phyloP scores from a whole-genome alignment of 2,113 vertebrate species.

The Speoplatyrhinus poulsoni region DNA sequence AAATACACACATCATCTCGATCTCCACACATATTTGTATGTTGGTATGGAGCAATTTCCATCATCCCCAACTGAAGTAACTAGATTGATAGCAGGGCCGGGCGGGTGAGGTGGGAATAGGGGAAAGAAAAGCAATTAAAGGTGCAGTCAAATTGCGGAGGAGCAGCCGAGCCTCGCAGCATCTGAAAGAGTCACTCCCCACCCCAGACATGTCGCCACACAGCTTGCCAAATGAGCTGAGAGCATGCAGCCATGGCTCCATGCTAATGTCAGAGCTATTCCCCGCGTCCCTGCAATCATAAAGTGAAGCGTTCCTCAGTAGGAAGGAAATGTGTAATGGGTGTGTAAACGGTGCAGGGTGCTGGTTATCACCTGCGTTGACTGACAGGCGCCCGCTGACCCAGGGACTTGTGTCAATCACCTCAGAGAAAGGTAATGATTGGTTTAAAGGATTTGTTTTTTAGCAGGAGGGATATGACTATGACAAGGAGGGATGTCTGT shows the following conservation, averaged over 20 bases:
- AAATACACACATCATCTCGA: background rate
- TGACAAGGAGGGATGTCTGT: no score
- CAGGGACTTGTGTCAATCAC: background rate
- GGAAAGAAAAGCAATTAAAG: constrained; percentile 72
- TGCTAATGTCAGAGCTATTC: constrained; percentile 18
- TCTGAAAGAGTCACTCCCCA: constrained; percentile 48
- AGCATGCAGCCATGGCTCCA: constrained; percentile 22
- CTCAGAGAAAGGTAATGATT: background rate
- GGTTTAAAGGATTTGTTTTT: background rate
- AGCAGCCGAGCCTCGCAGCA: constrained; percentile 38
- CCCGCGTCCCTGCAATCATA: no score
- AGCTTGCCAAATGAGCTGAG: constrained; percentile 20
- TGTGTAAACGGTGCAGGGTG: background rate
- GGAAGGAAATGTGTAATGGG: background rate
- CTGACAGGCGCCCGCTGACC: background rate
- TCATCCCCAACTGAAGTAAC: constrained; percentile 34
- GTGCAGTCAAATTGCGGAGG: constrained; percentile 50
- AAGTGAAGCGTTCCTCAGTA: no score
- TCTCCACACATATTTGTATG: constrained; percentile 55
- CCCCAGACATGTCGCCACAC: constrained; percentile 26
- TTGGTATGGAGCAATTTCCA: constrained; percentile 49
- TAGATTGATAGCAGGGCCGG: constrained; percentile 57
- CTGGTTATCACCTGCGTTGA: background rate
- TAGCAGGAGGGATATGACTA: background rate
- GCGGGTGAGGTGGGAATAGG: constrained; percentile 51